phyloP scores from a whole-genome alignment of 2,888 invertebrate species.

The Epinotia nisella region DNA sequence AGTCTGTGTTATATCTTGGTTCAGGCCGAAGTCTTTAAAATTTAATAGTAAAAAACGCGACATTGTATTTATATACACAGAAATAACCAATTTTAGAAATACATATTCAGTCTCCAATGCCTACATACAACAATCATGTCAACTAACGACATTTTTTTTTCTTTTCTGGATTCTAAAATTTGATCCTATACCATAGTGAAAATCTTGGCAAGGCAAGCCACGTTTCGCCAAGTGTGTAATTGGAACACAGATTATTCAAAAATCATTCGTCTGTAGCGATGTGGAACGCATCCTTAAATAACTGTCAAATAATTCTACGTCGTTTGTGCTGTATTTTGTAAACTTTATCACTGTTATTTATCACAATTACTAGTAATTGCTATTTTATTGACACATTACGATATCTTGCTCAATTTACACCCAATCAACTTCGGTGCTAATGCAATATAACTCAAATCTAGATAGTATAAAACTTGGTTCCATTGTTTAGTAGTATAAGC shows the following conservation, averaged over 20 bases:
- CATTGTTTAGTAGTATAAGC: constrained; percentile 32
- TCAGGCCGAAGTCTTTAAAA: constrained; percentile 50
- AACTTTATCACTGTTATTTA: constrained; percentile 41
- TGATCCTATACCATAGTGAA: not conserved
- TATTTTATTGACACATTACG: constrained; percentile 29
- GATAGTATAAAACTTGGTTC: constrained; percentile 10
- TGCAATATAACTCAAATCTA: constrained; percentile 1
- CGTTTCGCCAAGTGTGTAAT: constrained; percentile 28
- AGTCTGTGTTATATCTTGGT: constrained; percentile 50
- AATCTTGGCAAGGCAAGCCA: constrained; percentile 23
- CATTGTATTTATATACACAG: constrained; percentile 42
- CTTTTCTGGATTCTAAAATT: constrained; percentile 4
- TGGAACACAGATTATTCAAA: constrained; percentile 25
- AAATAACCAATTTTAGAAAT: constrained; percentile 15
- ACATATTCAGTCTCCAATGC: not conserved
- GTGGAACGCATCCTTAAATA: constrained; percentile 40
- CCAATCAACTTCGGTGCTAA: constrained; percentile 36
- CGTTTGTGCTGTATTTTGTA: constrained; percentile 40
- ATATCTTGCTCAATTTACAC: constrained; percentile 40
- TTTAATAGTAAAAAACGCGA: constrained; percentile 48
- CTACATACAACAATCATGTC: not conserved
- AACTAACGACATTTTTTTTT: constrained; percentile 17
- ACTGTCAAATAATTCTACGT: constrained; percentile 38
- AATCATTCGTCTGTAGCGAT: constrained; percentile 37
- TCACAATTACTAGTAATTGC: constrained; percentile 25